A percentile compares a stretch with the other conserved stretches of the same genome.
phyloP scores from a whole-genome alignment of 1,140 invertebrate species.

The Nixonia krombeini region DNA sequence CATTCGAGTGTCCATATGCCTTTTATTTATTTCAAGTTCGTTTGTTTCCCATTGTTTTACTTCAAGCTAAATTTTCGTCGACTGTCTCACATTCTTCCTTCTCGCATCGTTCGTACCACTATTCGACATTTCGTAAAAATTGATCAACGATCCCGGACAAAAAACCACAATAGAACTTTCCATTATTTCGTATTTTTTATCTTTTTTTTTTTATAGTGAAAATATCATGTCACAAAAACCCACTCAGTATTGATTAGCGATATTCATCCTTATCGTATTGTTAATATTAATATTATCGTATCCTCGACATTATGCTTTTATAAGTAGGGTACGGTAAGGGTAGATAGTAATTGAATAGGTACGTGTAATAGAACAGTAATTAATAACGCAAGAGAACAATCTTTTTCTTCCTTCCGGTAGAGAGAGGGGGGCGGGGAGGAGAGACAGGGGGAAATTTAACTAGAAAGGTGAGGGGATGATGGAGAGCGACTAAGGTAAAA shows the following conservation, averaged over 20 bases:
- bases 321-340: conserved; percentile 69
- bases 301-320: conserved; percentile 72
- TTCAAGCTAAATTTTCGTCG: conserved; percentile 16
- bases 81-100: conserved; percentile 32
- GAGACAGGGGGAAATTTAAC: conserved; percentile 27
- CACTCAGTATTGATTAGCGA: conserved; percentile 72
- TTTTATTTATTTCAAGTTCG: conserved; percentile 43
- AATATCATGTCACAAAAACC: conserved; percentile 72
- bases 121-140: conserved; percentile 37
- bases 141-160: conserved; percentile 44
- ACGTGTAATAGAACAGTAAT: conserved; percentile 44
- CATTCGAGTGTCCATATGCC: conserved; percentile 37
- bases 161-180: conserved; percentile 55
- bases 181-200: conserved; percentile 38
- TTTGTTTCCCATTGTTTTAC: conserved; percentile 18
- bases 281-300: conserved; percentile 73
- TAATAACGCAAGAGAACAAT: conserved; percentile 43
- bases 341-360: conserved; percentile 56
- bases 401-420: conserved; percentile 38
- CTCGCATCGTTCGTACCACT: conserved; percentile 42
- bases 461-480: conserved; percentile 42
- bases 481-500: conserved; percentile 30
- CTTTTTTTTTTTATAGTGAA: conserved; percentile 59
- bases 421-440: conserved; percentile 37
- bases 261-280: conserved; percentile 71